These are phyloP conservation scores for Drosophila ezoana DNA, from an alignment of 2,888 invertebrate genomes.

Conservation along the genomic window DNA sequence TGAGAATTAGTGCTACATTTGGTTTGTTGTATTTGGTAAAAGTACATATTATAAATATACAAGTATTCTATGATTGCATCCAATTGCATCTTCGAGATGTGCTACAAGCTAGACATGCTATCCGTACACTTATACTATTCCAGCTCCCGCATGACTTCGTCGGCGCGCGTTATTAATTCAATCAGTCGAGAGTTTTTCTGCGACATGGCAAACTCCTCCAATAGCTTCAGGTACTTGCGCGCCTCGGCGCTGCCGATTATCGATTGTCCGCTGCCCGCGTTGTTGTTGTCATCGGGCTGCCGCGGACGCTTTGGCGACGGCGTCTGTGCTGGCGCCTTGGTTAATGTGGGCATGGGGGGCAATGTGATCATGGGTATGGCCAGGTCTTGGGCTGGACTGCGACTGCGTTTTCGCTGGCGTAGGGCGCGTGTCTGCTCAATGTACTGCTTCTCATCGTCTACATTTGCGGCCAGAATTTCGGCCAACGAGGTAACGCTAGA, in stretches of 20 bases:
- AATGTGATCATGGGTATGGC: constrained; percentile 15
- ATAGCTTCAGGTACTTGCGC: constrained; percentile 81
- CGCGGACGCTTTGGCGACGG: constrained; percentile 32
- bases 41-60: constrained; percentile 51
- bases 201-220: constrained; percentile 82
- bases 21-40: constrained; percentile 56
- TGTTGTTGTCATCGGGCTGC: constrained; percentile 60
- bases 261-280: constrained; percentile 28
- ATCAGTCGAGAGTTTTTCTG: constrained; percentile 82
- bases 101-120: constrained; percentile 22
- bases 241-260: constrained; percentile 75
- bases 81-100: constrained; percentile 70
- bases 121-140: constrained; percentile 9
- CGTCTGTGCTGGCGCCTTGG: constrained; percentile 47
- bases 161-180: constrained; percentile 81
- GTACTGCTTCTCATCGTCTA: constrained; percentile 66
- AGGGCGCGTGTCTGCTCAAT: constrained; percentile 63
- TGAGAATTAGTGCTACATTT: constrained; percentile 36
- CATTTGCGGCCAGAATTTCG: constrained; percentile 66
- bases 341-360: constrained; percentile 54
- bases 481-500: constrained; percentile 70
- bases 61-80: constrained; percentile 49
- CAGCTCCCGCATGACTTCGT: constrained; percentile 80
- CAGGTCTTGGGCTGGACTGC: constrained; percentile 9
- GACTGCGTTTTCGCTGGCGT: constrained; percentile 49